phyloP scores from a whole-genome alignment of 1,140 invertebrate genomes.

The Tigriopus japonicus region DNA sequence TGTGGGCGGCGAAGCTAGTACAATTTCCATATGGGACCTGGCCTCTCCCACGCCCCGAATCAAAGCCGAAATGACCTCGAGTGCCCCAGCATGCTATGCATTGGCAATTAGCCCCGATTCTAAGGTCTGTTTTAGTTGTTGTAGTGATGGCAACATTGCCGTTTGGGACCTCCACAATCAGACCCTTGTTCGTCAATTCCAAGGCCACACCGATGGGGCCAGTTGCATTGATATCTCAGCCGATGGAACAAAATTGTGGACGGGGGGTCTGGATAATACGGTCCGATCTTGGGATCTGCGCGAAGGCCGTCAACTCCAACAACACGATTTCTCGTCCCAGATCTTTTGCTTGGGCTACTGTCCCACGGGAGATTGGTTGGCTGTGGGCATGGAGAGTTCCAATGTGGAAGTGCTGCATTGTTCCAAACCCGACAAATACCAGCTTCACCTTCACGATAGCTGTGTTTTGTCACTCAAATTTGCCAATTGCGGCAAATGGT shows the following conservation, averaged over 20 bases:
- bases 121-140: slow-evolving; percentile 89
- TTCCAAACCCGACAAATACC: slow-evolving; percentile 87
- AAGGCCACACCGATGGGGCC: slow-evolving; percentile 91
- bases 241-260: slow-evolving; percentile 87
- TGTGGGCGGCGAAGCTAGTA: slow-evolving; percentile 88
- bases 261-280: slow-evolving; percentile 87
- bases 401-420: slow-evolving; percentile 88
- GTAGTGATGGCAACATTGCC: slow-evolving; percentile 88
- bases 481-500: slow-evolving; percentile 94
- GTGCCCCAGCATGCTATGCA: slow-evolving; percentile 90
- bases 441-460: slow-evolving; percentile 88
- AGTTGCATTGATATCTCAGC: slow-evolving; percentile 93
- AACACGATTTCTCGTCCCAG: slow-evolving; percentile 87
- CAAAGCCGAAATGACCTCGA: slow-evolving; percentile 74
- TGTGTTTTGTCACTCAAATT: slow-evolving; percentile 96
- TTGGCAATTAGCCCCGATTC: slow-evolving; percentile 88
- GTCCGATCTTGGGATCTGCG: slow-evolving; percentile 90
- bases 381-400: slow-evolving; percentile 95
- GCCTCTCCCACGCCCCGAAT: slow-evolving; percentile 34
- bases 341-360: slow-evolving; percentile 94
- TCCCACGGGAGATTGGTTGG: slow-evolving; percentile 91
- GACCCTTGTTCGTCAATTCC: slow-evolving; percentile 77
- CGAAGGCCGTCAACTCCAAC: slow-evolving; percentile 76
- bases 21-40: slow-evolving; percentile 88
- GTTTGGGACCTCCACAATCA: slow-evolving; percentile 90